These are phyloP conservation scores for Eilema caniola DNA, from an alignment of 2,888 invertebrate genomes.

Conservation along the genomic window DNA sequence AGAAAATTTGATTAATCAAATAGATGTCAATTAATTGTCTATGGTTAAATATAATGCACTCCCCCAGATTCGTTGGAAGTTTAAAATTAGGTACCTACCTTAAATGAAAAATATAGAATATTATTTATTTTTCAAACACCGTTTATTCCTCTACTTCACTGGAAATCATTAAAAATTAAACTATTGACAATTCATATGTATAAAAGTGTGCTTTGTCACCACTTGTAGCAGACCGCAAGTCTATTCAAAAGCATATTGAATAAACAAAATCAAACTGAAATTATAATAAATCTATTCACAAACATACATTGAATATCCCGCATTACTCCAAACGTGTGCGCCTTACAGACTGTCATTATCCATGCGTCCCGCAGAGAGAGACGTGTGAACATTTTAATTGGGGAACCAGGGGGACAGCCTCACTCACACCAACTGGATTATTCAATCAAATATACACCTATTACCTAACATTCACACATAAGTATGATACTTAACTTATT, in stretches of 20 bases:
- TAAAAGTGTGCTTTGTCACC: neutral
- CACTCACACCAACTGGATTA: conserved; percentile 62
- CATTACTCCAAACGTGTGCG: conserved; percentile 57
- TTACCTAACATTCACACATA: conserved; percentile 47
- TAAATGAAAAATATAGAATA: too few relatives aligned
- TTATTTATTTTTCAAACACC: neutral
- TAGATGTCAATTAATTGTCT: too few relatives aligned
- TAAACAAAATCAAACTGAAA: conserved; percentile 28
- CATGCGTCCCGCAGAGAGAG: conserved; percentile 71
- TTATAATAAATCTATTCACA: conserved; percentile 53
- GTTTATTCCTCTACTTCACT: neutral
- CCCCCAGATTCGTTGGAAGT: too few relatives aligned
- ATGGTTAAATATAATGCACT: too few relatives aligned
- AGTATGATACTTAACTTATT: conserved; percentile 34
- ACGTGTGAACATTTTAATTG: conserved; percentile 86
- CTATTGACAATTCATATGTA: too few relatives aligned
- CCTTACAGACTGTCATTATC: conserved; percentile 52
- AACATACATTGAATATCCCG: conserved; percentile 59
- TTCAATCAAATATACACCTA: conserved; percentile 53
- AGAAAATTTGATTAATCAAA: too few relatives aligned
- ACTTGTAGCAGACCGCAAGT: neutral
- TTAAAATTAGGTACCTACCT: too few relatives aligned
- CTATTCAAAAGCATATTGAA: neutral
- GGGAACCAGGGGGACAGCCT: conserved; percentile 67
- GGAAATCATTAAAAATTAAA: neutral